Percentiles rank a stretch among this genome's conserved stretches.
Conservation (phyloP, 2,797 vertebrate species). For the Glossophaga mutica region DNA sequence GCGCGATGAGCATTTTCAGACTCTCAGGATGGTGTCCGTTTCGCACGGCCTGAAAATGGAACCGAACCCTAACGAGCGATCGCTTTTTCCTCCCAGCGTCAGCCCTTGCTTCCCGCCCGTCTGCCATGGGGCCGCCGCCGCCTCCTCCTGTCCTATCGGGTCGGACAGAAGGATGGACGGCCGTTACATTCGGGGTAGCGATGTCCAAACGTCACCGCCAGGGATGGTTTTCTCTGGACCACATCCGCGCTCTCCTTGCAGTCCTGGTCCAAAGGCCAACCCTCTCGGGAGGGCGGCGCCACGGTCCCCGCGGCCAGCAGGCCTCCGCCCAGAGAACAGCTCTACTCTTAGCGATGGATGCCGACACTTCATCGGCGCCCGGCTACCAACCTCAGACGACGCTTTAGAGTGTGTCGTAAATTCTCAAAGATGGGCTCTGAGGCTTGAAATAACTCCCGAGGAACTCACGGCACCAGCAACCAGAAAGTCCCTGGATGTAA, state of each 20-base stretch:
- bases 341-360: neutral
- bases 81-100: neutral
- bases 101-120: neutral
- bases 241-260: neutral
- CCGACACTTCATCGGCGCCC: neutral
- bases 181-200: neutral
- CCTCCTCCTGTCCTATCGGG: neutral
- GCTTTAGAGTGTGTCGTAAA: neutral
- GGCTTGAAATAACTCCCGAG: neutral
- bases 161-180: neutral
- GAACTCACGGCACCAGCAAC: neutral
- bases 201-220: neutral
- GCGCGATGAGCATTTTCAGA: neutral
- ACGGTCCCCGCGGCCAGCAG: neutral
- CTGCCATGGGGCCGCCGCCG: neutral
- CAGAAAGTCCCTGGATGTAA: neutral
- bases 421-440: neutral
- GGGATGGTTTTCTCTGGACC: neutral
- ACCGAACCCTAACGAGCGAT: neutral
- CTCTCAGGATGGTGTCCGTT: neutral
- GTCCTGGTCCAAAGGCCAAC: neutral
- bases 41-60: neutral
- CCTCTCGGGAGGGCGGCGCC: neutral
- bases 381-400: neutral
- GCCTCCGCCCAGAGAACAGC: neutral